phyloP scores from a whole-genome alignment of 2,113 vertebrate species.

The Silurus glanis region DNA sequence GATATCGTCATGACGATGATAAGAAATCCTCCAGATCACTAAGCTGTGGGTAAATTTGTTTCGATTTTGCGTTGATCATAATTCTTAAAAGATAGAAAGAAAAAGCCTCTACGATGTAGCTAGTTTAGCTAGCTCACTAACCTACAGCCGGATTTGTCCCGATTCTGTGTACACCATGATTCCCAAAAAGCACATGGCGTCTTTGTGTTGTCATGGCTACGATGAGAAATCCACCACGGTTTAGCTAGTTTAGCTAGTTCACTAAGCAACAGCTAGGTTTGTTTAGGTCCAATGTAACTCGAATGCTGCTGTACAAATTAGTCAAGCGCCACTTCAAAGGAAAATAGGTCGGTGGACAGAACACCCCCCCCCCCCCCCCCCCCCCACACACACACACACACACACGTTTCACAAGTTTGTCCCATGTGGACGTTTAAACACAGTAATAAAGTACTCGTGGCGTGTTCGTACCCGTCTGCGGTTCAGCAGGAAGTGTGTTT shows the following conservation, averaged over 20 bases:
- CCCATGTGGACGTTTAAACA: not conserved
- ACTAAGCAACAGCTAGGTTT: not conserved
- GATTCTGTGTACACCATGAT: too few relatives aligned
- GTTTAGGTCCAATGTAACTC: not conserved
- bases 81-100: too few relatives aligned
- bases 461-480: slow-evolving; percentile 12
- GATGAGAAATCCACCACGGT: not conserved
- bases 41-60: too few relatives aligned
- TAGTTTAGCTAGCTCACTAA: too few relatives aligned
- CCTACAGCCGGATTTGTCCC: too few relatives aligned
- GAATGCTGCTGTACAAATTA: not conserved
- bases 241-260: not conserved
- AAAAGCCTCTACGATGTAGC: too few relatives aligned
- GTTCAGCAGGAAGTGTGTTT: slow-evolving; percentile 42
- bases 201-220: not conserved
- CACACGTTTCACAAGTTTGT: not conserved
- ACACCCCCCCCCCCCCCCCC: too few relatives aligned
- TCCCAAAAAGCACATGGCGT: too few relatives aligned
- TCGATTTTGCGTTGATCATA: too few relatives aligned
- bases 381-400: not conserved
- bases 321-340: not conserved
- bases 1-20: too few relatives aligned
- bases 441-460: not conserved
- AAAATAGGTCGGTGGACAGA: not conserved
- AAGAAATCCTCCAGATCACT: too few relatives aligned